A percentile compares a stretch with the other conserved stretches of the same genome.
Conservation (phyloP, 2,888 invertebrate species). For the Mesorhabditis sp. region DNA sequence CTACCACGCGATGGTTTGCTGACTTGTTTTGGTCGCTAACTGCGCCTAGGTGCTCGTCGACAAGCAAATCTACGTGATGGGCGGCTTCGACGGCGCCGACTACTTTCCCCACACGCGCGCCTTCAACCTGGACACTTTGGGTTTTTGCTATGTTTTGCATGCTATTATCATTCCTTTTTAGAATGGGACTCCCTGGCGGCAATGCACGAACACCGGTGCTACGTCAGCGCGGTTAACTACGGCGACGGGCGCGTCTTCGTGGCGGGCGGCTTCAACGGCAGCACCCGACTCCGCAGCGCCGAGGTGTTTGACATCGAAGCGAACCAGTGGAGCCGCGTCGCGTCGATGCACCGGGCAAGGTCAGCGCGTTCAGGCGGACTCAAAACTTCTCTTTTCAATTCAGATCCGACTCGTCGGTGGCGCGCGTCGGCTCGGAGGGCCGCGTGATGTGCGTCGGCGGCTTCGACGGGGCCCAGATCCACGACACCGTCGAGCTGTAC, state of each 20-base stretch:
- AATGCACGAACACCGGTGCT: slow-evolving; percentile 25
- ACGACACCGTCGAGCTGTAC: neutral
- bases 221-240: slow-evolving; percentile 18
- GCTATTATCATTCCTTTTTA: neutral
- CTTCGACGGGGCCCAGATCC: neutral
- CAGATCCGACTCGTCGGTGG: neutral
- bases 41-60: slow-evolving; percentile 1
- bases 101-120: neutral
- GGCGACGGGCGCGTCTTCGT: slow-evolving; percentile 18
- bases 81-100: slow-evolving; percentile 5
- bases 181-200: neutral
- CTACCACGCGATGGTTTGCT: neutral
- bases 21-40: neutral
- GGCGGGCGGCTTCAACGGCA: slow-evolving; percentile 23
- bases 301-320: slow-evolving; percentile 18
- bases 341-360: neutral
- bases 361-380: neutral
- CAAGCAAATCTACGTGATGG: neutral
- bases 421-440: neutral
- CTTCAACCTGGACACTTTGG: neutral
- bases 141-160: neutral
- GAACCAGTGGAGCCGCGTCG: neutral
- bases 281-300: slow-evolving; percentile 15
- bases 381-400: neutral
- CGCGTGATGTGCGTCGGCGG: neutral